Evolutionary conservation across 30 jellyfish, hydroid and myxozoan genomes (phyloP).

Genomic region (Aurelia aurita complex sp. Pacific): DNA sequence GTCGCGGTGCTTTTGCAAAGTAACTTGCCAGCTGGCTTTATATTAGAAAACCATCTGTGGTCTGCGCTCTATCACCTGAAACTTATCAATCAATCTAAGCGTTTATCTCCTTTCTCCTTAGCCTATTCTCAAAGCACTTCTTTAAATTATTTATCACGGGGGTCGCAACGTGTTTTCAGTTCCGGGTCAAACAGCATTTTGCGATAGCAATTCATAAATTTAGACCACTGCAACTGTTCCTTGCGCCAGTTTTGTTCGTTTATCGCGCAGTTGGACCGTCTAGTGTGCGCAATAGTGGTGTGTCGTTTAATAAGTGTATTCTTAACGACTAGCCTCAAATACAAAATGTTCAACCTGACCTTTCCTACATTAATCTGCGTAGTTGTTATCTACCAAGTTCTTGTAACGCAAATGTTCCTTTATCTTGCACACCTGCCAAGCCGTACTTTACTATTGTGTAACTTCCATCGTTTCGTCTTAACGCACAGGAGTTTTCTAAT

Average conservation of each 20-base stretch:
- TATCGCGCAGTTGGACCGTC: constrained; percentile 4
- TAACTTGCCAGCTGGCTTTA: constrained; percentile 63
- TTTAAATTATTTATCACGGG: constrained; percentile 1
- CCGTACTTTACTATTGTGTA: neutral
- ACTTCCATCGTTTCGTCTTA: neutral
- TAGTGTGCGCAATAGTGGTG: neutral
- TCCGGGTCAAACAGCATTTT: constrained; percentile 25
- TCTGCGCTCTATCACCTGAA: constrained; percentile 65
- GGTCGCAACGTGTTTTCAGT: constrained; percentile 2
- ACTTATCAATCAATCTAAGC: constrained; percentile 67
- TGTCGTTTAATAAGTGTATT: neutral
- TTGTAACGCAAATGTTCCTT: neutral
- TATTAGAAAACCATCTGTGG: constrained; percentile 73
- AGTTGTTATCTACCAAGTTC: neutral
- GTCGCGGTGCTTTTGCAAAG: constrained; percentile 69
- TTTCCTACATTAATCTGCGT: neutral
- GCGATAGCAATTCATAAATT: neutral
- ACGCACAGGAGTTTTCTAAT: neutral
- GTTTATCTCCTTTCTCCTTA: constrained; percentile 46
- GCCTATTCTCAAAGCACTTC: constrained; percentile 52
- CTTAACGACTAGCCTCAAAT: neutral
- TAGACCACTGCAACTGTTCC: constrained; percentile 15
- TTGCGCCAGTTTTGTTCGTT: neutral
- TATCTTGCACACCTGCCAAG: constrained; percentile 5
- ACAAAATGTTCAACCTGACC: neutral